Evolutionary conservation across 2,797 vertebrate species (phyloP).

Genomic region (Pampus argenteus): DNA sequence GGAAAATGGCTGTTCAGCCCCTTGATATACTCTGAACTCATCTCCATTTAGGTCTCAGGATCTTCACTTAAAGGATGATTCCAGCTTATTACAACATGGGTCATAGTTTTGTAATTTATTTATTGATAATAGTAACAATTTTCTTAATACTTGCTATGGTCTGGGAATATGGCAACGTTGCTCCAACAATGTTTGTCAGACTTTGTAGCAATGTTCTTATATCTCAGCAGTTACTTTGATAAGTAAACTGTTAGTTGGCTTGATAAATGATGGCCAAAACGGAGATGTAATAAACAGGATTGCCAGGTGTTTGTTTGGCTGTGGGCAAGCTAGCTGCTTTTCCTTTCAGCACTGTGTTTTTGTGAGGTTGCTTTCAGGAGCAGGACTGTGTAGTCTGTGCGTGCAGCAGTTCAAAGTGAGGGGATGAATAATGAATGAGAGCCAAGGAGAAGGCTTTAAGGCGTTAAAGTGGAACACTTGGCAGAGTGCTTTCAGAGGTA

Average conservation of each 20-base stretch:
- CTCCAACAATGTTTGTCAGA: not conserved
- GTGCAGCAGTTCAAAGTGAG: constrained; percentile 70
- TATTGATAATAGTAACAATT: not conserved
- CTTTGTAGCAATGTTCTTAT: constrained; percentile 10
- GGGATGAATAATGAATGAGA: constrained; percentile 82
- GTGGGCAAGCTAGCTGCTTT: constrained; percentile 47
- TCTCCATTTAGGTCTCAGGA: constrained; percentile 53
- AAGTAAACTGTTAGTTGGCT: not conserved
- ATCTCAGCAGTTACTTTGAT: constrained; percentile 9
- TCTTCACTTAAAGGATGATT: constrained; percentile 16
- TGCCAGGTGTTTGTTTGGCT: constrained; percentile 65
- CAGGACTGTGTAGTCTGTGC: constrained; percentile 38
- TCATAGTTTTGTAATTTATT: constrained; percentile 12
- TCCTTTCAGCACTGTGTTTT: constrained; percentile 51
- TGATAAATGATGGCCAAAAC: constrained; percentile 1
- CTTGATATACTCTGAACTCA: constrained; percentile 54
- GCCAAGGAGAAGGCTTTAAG: constrained; percentile 73
- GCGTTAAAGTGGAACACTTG: constrained; percentile 78
- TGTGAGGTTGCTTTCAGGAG: constrained; percentile 62
- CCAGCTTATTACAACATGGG: constrained; percentile 10
- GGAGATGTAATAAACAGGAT: constrained; percentile 20
- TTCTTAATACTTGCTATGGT: not conserved
- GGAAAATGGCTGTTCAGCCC: constrained; percentile 36
- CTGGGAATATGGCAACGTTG: too few relatives aligned
- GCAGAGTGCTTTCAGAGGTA: constrained; percentile 72